A percentile compares a stretch with the other conserved stretches of the same genome.
These are phyloP conservation scores for Limonius californicus DNA, from an alignment of 1,140 invertebrate species.

Conservation along the genomic window DNA sequence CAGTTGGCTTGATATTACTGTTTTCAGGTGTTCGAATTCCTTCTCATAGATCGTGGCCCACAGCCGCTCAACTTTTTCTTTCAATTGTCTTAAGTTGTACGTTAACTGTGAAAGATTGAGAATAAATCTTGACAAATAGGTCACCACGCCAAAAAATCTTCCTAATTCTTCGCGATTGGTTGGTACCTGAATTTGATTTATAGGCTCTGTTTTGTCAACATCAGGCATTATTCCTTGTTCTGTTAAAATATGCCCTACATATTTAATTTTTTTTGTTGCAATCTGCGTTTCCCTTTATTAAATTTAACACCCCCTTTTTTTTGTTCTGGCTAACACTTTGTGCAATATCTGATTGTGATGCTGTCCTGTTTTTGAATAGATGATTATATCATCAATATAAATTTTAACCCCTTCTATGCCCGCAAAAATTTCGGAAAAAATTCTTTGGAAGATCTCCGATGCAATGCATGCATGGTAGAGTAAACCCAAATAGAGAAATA, in stretches of 20 bases:
- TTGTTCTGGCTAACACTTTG: constrained; percentile 38
- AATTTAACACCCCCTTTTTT: constrained; percentile 38
- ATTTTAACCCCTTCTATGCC: constrained; percentile 38
- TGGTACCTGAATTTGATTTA: constrained; percentile 32
- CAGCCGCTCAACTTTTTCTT: background rate
- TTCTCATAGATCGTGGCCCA: constrained; percentile 18
- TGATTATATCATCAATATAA: constrained; percentile 44
- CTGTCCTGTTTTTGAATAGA: constrained; percentile 30
- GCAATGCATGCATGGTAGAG: constrained; percentile 41
- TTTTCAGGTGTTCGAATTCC: constrained; percentile 37
- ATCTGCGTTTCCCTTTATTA: constrained; percentile 43
- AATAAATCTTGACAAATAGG: constrained; percentile 31
- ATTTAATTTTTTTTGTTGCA: constrained; percentile 33
- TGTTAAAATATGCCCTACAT: constrained; percentile 42
- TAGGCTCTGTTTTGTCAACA: constrained; percentile 32
- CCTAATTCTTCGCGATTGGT: constrained; percentile 37
- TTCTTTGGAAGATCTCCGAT: constrained; percentile 41
- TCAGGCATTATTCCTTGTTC: constrained; percentile 41
- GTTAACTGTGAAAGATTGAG: background rate
- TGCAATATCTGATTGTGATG: constrained; percentile 40
- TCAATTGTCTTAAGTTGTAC: constrained; percentile 1
- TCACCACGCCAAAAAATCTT: constrained; percentile 39
- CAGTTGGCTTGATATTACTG: constrained; percentile 28
- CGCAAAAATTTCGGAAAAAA: constrained; percentile 31
- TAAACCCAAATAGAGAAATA: too few species aligned